Evolutionary conservation across 1,140 invertebrate genomes (phyloP).

Genomic region (Liolophura sinensis): DNA sequence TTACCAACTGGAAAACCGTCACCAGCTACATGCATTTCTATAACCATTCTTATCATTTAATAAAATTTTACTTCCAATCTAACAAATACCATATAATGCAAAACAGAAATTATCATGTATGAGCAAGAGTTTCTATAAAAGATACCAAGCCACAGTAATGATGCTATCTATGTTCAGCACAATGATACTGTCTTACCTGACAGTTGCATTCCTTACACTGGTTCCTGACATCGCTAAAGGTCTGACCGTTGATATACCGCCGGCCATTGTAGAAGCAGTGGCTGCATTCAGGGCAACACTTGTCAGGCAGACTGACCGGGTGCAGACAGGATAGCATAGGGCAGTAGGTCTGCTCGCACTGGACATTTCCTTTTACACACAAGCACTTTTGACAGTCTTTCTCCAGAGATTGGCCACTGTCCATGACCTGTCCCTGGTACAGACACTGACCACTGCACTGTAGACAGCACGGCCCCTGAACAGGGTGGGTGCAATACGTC

Average conservation of each 20-base stretch:
- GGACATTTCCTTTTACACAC: constrained; percentile 12
- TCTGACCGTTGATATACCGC: constrained; percentile 22
- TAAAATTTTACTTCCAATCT: too few relatives aligned
- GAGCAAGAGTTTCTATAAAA: too few relatives aligned
- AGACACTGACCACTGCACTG: constrained; percentile 36
- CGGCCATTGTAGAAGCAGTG: constrained; percentile 24
- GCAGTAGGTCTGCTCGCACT: constrained; percentile 8
- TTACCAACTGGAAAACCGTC: background rate
- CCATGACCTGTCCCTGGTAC: constrained; percentile 14
- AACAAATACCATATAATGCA: too few relatives aligned
- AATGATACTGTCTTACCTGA: constrained; percentile 14
- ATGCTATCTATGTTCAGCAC: too few relatives aligned
- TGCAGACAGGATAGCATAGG: constrained; percentile 7
- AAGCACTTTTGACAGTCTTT: background rate
- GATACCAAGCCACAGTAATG: too few relatives aligned
- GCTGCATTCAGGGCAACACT: constrained; percentile 22
- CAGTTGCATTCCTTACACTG: constrained; percentile 32
- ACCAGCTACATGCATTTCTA: too few relatives aligned
- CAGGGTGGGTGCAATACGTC: constrained; percentile 34
- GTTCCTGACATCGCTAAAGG: constrained; percentile 25
- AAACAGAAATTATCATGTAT: too few relatives aligned
- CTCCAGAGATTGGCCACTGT: background rate
- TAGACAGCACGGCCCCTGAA: constrained; percentile 35
- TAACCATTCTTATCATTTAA: too few relatives aligned
- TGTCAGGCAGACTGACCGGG: constrained; percentile 3